Evolutionary conservation across 1,140 invertebrate species (phyloP).

Genomic region (Zaprionus tsacasi): DNA sequence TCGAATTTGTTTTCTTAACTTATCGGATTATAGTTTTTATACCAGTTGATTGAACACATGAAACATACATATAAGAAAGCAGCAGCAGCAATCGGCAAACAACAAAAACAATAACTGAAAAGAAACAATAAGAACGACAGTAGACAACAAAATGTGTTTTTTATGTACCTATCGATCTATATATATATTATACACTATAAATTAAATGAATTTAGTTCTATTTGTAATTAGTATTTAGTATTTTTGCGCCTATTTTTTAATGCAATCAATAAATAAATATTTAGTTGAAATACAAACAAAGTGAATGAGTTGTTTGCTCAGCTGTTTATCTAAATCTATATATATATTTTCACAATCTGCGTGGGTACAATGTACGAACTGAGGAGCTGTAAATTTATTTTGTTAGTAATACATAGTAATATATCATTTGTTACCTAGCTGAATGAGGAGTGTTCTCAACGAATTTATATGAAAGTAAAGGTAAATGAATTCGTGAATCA

Average conservation of each 20-base stretch:
- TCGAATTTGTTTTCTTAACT: constrained; percentile 49
- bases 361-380: too few relatives aligned
- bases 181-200: constrained; percentile 16
- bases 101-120: constrained; percentile 7
- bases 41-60: constrained; percentile 23
- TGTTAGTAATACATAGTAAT: too few relatives aligned
- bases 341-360: too few relatives aligned
- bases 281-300: constrained; percentile 29
- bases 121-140: constrained; percentile 6
- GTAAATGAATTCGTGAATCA: too few relatives aligned
- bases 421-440: too few relatives aligned
- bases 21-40: constrained; percentile 62
- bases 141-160: constrained; percentile 33
- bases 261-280: constrained; percentile 47
- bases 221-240: constrained; percentile 40
- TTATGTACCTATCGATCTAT: constrained; percentile 32
- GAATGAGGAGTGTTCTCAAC: too few relatives aligned
- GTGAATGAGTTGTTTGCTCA: background rate
- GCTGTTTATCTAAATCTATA: background rate
- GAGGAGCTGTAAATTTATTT: too few relatives aligned
- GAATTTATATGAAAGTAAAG: too few relatives aligned
- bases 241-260: constrained; percentile 43
- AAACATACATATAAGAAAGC: background rate
- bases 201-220: constrained; percentile 42
- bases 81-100: constrained; percentile 27